Conservation (phyloP, 2,888 invertebrate species). For the Pollenia labialis region DNA sequence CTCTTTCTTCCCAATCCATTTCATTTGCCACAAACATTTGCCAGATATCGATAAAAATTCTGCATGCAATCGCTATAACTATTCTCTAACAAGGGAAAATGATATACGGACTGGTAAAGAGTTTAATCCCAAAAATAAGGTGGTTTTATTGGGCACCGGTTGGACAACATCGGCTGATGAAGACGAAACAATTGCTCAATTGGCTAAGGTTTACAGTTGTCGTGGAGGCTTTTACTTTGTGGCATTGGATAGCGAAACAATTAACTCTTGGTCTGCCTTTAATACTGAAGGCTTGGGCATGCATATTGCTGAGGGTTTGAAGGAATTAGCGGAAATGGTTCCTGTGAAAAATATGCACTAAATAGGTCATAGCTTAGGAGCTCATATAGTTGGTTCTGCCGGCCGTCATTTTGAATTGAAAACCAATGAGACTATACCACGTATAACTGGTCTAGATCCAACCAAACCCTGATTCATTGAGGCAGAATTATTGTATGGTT, state of each 20-base stretch:
- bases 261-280: slow-evolving; percentile 83
- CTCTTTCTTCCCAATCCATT: slow-evolving; percentile 78
- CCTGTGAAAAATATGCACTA: slow-evolving; percentile 80
- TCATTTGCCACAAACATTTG: slow-evolving; percentile 77
- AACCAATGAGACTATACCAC: slow-evolving; percentile 78
- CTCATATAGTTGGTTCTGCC: slow-evolving; percentile 82
- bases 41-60: slow-evolving; percentile 81
- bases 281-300: slow-evolving; percentile 82
- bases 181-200: slow-evolving; percentile 77
- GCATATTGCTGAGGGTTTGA: slow-evolving; percentile 79
- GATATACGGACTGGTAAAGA: slow-evolving; percentile 80
- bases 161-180: slow-evolving; percentile 82
- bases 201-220: slow-evolving; percentile 81
- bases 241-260: slow-evolving; percentile 82
- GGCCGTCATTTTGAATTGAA: slow-evolving; percentile 78
- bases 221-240: slow-evolving; percentile 83
- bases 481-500: slow-evolving; percentile 80
- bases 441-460: slow-evolving; percentile 83
- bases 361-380: slow-evolving; percentile 83
- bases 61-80: slow-evolving; percentile 77
- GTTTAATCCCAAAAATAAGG: slow-evolving; percentile 80
- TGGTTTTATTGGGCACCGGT: slow-evolving; percentile 82
- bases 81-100: slow-evolving; percentile 78
- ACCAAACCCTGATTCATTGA: slow-evolving; percentile 84
- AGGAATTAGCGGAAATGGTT: slow-evolving; percentile 78